Evolutionary conservation across 2,888 invertebrate genomes (phyloP), one percentile per base, ranked within the genome.

Genomic region (Erebia epiphron): DNA sequence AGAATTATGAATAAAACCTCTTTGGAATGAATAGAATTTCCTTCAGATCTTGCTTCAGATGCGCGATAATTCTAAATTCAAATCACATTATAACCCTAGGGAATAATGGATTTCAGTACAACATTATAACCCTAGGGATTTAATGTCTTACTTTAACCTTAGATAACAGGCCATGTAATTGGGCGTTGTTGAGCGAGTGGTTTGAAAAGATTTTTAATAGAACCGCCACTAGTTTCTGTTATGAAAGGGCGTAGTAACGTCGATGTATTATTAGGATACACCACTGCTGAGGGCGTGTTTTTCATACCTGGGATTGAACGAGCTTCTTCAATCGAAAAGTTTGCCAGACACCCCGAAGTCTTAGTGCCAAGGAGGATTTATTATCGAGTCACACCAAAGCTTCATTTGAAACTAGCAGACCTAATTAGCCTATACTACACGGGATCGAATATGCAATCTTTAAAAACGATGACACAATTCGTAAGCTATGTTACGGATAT

Each of bases 181-280:
- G n/a, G n/a, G n/a, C n/a, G n/a, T n/a, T n/a, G n/a, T n/a, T n/a
- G n/a, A n/a, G n/a, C n/a, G n/a, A n/a, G n/a, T n/a, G n/a, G n/a
- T n/a, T n/a, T n/a, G n/a, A n/a, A n/a, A 4, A 78, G 80, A 62
- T 88, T 87, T 58, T 43, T 88, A 21, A 81, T 79, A 0, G 82
- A 84, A 73, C 73, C 80, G 16, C 83, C 83, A 2, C 58, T 78
- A 8, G 75, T 81, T 16, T 66, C 78, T 41, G 71, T 85, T 41
- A 84, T 80, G 78, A 85, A 88, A 46, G 95, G 95, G 41, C 87
- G 84, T 14, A 81, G 85, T 62, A 77, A 86, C 52, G 92, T 95
- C 1, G 96, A 97, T 0, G 92, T 96, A 82, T 94, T 97, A 80
- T 91, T 95, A 35, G 97, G 97, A 1, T 83, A 95, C 10, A 97